phyloP scores from a whole-genome alignment of 2,888 invertebrate genomes.

The Chydorus sphaericus region DNA sequence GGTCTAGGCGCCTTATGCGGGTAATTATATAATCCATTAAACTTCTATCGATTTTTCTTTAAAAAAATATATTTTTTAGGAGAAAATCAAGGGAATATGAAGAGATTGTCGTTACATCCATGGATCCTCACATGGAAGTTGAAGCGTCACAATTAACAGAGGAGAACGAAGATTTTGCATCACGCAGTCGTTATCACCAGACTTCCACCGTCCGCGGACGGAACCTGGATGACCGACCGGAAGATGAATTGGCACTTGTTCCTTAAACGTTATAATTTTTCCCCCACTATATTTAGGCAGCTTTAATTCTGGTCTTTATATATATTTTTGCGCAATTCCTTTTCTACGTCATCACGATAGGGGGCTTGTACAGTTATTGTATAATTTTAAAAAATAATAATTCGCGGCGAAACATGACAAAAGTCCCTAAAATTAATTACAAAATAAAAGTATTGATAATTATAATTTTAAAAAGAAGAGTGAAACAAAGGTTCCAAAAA shows the following conservation, averaged over 20 bases:
- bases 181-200: constrained; percentile 82
- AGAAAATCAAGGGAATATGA: constrained; percentile 66
- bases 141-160: constrained; percentile 80
- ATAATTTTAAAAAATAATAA: no score
- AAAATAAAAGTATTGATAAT: no score
- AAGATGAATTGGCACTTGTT: constrained; percentile 18
- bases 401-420: no score
- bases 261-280: no score
- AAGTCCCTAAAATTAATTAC: no score
- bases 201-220: constrained; percentile 54
- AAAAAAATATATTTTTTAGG: constrained; percentile 31
- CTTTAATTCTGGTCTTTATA: no score
- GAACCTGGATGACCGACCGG: constrained; percentile 43
- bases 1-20: constrained; percentile 57
- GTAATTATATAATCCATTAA: constrained; percentile 38
- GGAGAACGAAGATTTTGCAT: constrained; percentile 88
- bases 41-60: not conserved
- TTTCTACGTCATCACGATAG: no score
- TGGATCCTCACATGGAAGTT: constrained; percentile 58
- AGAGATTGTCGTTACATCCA: constrained; percentile 70
- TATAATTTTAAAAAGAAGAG: no score
- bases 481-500: no score
- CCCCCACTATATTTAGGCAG: no score
- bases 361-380: no score
- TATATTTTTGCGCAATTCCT: no score